A percentile compares a stretch with the other conserved stretches of the same genome.
Evolutionary conservation across 2,888 invertebrate genomes (phyloP).

Genomic region (Bellardia pandia): DNA sequence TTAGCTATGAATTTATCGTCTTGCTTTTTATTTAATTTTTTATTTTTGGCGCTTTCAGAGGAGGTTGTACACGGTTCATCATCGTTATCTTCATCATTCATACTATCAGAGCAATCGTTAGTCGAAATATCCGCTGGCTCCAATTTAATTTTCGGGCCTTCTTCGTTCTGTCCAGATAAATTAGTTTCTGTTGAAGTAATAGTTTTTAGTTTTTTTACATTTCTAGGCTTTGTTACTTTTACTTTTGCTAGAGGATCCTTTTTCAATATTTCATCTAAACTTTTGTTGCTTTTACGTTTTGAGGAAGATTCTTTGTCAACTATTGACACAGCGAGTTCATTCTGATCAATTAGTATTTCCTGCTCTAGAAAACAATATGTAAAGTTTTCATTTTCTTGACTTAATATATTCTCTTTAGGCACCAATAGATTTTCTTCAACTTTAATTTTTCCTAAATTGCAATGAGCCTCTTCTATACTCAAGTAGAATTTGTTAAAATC

Average conservation of each 20-base stretch:
- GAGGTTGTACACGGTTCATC: neutral
- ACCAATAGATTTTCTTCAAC: slow-evolving; percentile 43
- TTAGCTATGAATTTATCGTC: slow-evolving; percentile 78
- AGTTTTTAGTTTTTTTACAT: neutral
- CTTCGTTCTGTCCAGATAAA: slow-evolving; percentile 39
- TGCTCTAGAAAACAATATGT: slow-evolving; percentile 21
- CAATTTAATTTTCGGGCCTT: slow-evolving; percentile 60
- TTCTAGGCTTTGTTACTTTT: slow-evolving; percentile 17
- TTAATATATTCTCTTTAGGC: neutral
- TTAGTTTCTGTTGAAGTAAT: neutral
- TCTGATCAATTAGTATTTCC: slow-evolving; percentile 43
- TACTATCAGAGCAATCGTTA: neutral
- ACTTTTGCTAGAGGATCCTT: slow-evolving; percentile 49
- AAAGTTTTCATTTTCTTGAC: slow-evolving; percentile 3
- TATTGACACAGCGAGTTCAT: neutral
- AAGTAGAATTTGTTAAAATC: slow-evolving; percentile 78
- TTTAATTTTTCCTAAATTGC: slow-evolving; percentile 74
- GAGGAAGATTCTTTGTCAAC: neutral
- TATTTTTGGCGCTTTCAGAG: slow-evolving; percentile 69
- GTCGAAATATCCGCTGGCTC: slow-evolving; percentile 50
- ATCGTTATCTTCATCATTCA: slow-evolving; percentile 75
- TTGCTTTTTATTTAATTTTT: slow-evolving; percentile 77
- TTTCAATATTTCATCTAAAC: neutral
- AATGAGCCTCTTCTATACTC: slow-evolving; percentile 76
- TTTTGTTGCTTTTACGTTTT: neutral